Percentiles rank a stretch among this genome's conserved stretches.
phyloP scores from a whole-genome alignment of 1,140 invertebrate species.

The Diuraphis noxia region DNA sequence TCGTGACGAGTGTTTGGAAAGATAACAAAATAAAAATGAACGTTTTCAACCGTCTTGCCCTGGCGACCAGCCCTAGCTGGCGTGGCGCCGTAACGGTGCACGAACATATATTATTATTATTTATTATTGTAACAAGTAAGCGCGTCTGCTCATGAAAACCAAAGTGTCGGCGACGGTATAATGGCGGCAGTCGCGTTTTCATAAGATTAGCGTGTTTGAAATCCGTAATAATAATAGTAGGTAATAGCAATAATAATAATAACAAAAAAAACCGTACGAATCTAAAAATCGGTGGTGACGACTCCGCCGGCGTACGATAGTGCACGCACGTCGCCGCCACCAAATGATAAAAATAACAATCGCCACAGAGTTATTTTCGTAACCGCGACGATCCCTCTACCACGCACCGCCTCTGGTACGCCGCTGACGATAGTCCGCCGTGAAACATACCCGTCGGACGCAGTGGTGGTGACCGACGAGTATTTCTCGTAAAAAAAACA shows the following conservation, averaged over 20 bases:
- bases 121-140: neutral
- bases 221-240: conserved; percentile 3
- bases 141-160: neutral
- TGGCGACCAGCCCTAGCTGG: neutral
- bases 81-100: neutral
- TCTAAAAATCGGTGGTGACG: neutral
- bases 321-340: conserved; percentile 2
- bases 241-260: conserved; percentile 12
- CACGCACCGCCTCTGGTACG: neutral
- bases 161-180: neutral
- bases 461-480: neutral
- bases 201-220: neutral
- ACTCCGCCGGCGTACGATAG: neutral
- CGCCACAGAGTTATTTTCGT: conserved; percentile 22
- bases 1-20: neutral
- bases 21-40: neutral
- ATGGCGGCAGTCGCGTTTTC: neutral
- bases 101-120: neutral
- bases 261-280: neutral
- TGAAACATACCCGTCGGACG: neutral
- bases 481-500: neutral
- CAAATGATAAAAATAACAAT: conserved; percentile 37
- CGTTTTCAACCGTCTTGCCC: neutral
- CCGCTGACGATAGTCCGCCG: neutral
- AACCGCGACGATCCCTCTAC: neutral